These are phyloP conservation scores for Decapterus maruadsi DNA, from an alignment of 2,797 vertebrate genomes.

Conservation along the genomic window DNA sequence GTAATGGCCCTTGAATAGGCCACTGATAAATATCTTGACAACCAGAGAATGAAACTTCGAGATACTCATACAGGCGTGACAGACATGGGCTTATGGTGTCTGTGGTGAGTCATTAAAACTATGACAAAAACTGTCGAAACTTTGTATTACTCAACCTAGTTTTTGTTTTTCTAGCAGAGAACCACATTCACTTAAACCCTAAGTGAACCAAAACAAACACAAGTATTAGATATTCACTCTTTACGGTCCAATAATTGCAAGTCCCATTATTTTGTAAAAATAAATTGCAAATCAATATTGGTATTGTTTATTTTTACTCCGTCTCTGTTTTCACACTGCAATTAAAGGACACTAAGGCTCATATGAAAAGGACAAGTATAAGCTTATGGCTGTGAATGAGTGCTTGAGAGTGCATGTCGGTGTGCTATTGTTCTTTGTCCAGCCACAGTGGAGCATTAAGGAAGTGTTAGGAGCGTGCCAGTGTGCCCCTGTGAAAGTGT, in stretches of 20 bases:
- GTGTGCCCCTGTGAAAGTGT: slow-evolving; percentile 80
- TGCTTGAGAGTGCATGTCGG: slow-evolving; percentile 61
- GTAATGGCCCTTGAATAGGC: slow-evolving; percentile 2
- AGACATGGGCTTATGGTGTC: slow-evolving; percentile 37
- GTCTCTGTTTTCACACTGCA: slow-evolving; percentile 29
- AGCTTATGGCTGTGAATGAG: slow-evolving; percentile 72
- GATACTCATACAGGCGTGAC: slow-evolving; percentile 42
- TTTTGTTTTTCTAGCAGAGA: slow-evolving; percentile 13
- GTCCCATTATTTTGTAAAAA: slow-evolving; percentile 32
- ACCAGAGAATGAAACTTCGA: slow-evolving; percentile 11
- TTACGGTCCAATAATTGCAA: slow-evolving; percentile 10
- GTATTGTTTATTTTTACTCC: slow-evolving; percentile 34
- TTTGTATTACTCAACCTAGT: slow-evolving; percentile 30
- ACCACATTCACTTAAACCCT: slow-evolving; percentile 19
- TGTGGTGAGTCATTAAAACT: slow-evolving; percentile 60
- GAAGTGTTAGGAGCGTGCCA: slow-evolving; percentile 84
- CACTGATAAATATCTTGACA: slow-evolving; percentile 9
- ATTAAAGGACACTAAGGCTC: slow-evolving; percentile 38
- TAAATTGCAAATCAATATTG: slow-evolving; percentile 16
- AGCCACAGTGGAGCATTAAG: slow-evolving; percentile 81
- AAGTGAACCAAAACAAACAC: slow-evolving; percentile 33
- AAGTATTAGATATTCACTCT: slow-evolving; percentile 5
- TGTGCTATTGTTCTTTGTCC: slow-evolving; percentile 83
- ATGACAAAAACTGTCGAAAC: slow-evolving; percentile 48
- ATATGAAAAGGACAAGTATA: slow-evolving; percentile 62